phyloP scores from a whole-genome alignment of 2,797 vertebrate genomes.

The Setipinna tenuifilis region DNA sequence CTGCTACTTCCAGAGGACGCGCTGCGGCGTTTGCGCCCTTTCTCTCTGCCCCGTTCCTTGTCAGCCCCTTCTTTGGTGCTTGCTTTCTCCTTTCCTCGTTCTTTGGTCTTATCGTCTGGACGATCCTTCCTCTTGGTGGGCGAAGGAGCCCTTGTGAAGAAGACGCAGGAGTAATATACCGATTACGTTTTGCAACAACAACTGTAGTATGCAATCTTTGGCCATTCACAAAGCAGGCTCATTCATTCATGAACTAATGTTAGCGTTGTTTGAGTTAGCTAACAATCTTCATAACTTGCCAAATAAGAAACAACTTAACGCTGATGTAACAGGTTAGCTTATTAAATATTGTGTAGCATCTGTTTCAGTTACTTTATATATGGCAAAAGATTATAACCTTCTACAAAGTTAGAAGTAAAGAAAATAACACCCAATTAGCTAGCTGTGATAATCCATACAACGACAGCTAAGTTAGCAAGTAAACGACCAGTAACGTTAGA shows the following conservation, averaged over 20 bases:
- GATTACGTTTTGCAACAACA: background rate
- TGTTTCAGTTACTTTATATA: background rate
- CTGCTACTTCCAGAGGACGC: slow-evolving; percentile 90
- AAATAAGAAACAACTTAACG: background rate
- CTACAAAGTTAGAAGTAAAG: background rate
- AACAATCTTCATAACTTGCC: background rate
- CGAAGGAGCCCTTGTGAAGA: slow-evolving; percentile 82
- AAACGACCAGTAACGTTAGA: background rate
- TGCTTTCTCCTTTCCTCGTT: slow-evolving; percentile 83
- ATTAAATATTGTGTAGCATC: background rate
- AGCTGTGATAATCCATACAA: background rate
- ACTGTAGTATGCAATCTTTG: too few relatives aligned
- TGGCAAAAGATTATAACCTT: background rate
- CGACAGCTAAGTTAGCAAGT: background rate
- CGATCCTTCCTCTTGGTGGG: slow-evolving; percentile 89
- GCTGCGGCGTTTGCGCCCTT: slow-evolving; percentile 82
- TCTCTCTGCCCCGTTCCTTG: slow-evolving; percentile 86
- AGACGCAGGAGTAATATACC: background rate
- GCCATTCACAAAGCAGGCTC: background rate
- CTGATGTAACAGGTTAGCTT: background rate
- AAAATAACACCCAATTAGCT: background rate
- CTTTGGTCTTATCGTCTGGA: slow-evolving; percentile 87
- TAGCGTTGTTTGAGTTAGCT: background rate
- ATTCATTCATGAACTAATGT: background rate
- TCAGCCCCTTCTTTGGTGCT: slow-evolving; percentile 82